A percentile compares a stretch with the other conserved stretches of the same genome.
Conservation (phyloP, 2,888 invertebrate genomes). For the Dinocampus coccinellae region DNA sequence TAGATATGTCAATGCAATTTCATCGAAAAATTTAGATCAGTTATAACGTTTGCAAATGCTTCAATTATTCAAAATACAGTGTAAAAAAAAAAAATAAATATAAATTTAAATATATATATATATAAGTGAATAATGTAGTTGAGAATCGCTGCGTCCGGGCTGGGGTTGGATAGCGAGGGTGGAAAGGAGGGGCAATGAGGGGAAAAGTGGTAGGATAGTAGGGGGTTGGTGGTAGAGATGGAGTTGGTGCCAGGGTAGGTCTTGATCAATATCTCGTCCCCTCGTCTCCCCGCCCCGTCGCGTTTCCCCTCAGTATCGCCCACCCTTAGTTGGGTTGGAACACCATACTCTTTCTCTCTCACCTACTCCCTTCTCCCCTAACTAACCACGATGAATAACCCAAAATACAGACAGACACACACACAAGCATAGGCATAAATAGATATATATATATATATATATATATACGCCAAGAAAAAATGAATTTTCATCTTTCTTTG, state of each 20-base stretch:
- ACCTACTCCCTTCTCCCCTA: no score
- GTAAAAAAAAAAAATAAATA: not conserved
- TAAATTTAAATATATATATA: conserved; percentile 21
- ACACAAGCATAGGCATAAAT: no score
- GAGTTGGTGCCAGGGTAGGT: conserved; percentile 68
- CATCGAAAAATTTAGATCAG: not conserved
- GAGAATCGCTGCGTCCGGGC: conserved; percentile 64
- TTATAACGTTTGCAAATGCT: not conserved
- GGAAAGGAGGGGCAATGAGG: conserved; percentile 60
- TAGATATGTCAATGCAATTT: not conserved
- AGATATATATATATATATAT: conserved; percentile 48
- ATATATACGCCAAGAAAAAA: not conserved
- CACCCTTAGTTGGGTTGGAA: conserved; percentile 20
- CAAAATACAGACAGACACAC: no score
- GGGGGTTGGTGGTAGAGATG: conserved; percentile 42
- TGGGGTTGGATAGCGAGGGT: conserved; percentile 52
- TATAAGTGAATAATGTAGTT: conserved; percentile 49
- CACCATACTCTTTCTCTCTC: conserved; percentile 48
- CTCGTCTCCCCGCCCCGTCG: conserved; percentile 44
- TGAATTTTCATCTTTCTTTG: no score
- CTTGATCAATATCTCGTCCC: conserved; percentile 70
- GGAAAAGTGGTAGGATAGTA: conserved; percentile 50
- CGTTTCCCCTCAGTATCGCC: conserved; percentile 33
- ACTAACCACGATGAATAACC: conserved; percentile 68
- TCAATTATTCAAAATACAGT: not conserved